Conservation (phyloP, 1,140 invertebrate genomes). For the Marisa cornuarietis region DNA sequence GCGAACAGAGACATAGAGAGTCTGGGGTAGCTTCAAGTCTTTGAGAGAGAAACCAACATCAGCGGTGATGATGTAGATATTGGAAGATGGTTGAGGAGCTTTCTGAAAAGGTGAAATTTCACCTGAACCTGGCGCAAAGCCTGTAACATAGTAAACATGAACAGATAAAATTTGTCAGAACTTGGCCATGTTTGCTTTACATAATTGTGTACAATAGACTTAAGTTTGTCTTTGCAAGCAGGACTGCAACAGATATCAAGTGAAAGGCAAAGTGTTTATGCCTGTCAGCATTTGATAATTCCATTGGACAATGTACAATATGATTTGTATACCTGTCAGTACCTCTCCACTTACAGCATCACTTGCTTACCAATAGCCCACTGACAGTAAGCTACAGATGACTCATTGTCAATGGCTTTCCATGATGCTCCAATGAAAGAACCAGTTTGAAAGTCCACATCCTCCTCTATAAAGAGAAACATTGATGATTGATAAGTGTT, state of each 20-base stretch:
- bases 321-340: too few relatives aligned
- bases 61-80: background rate
- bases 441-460: slow-evolving; percentile 29
- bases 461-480: slow-evolving; percentile 24
- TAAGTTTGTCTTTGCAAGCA: too few relatives aligned
- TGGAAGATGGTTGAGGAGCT: background rate
- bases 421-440: slow-evolving; percentile 32
- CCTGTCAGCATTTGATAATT: too few relatives aligned
- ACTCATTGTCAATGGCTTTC: slow-evolving; percentile 31
- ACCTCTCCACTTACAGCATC: too few relatives aligned
- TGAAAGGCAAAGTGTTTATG: too few relatives aligned
- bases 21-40: background rate
- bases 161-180: too few relatives aligned
- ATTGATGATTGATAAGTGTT: background rate
- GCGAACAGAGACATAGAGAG: slow-evolving; percentile 32
- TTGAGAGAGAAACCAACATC: background rate
- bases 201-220: too few relatives aligned
- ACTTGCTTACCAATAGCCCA: slow-evolving; percentile 36
- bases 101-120: slow-evolving; percentile 14
- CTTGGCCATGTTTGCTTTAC: too few relatives aligned
- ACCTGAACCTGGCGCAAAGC: background rate
- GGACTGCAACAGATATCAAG: too few relatives aligned
- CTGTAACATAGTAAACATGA: background rate
- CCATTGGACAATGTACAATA: too few relatives aligned
- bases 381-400: slow-evolving; percentile 31